Percentiles rank a stretch among this genome's conserved stretches.
Conservation (phyloP, 2,113 vertebrate genomes). For the Silurus glanis region DNA sequence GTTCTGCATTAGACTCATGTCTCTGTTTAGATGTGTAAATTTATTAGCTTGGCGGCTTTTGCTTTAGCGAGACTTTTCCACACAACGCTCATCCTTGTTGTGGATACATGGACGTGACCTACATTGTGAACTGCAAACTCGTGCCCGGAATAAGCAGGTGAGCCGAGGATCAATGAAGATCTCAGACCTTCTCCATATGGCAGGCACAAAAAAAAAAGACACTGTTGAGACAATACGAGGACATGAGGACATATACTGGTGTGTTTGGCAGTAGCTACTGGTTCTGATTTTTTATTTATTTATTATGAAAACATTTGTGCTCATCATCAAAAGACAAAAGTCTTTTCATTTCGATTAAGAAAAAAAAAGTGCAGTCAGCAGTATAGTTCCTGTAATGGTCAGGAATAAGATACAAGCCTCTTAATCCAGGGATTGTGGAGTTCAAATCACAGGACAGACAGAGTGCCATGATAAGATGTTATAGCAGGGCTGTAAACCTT, state of each 20-base stretch:
- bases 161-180: conserved; percentile 7
- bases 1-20: conserved; percentile 10
- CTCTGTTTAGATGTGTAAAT: conserved; percentile 23
- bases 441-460: not conserved
- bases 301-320: not conserved
- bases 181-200: conserved; percentile 23
- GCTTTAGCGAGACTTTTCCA: conserved; percentile 23
- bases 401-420: not conserved
- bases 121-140: conserved; percentile 6
- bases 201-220: not conserved
- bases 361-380: not conserved
- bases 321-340: no score
- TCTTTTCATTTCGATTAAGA: not conserved
- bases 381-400: not conserved
- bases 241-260: not conserved
- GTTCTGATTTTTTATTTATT: not conserved
- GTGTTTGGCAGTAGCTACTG: not conserved
- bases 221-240: not conserved
- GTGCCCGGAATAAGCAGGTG: not conserved
- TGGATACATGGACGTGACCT: conserved; percentile 36
- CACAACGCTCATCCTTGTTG: not conserved
- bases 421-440: not conserved
- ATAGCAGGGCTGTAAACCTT: not conserved
- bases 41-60: conserved; percentile 9
- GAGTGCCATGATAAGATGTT: not conserved